These are phyloP conservation scores for Pseudoips prasinana DNA, from an alignment of 2,888 invertebrate species.

Conservation along the genomic window DNA sequence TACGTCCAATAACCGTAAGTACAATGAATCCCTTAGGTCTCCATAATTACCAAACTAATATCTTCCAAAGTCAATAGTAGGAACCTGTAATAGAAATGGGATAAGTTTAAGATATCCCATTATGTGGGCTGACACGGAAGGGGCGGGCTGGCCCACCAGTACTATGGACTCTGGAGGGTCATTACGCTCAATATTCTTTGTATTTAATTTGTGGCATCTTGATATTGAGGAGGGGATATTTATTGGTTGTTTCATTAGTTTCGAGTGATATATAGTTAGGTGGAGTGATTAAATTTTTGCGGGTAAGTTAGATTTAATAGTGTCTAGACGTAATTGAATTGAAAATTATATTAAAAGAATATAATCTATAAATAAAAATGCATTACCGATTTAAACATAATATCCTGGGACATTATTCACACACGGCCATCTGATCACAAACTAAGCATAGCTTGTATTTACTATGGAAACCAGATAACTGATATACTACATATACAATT, in stretches of 20 bases:
- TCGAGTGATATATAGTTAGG: no score
- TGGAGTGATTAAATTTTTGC: no score
- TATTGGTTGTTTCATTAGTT: constrained; percentile 9
- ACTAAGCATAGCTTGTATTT: no score
- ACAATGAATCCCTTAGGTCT: background rate
- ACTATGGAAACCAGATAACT: no score
- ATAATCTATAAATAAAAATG: no score
- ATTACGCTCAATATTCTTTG: constrained; percentile 39
- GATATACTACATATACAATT: no score
- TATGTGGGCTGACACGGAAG: constrained; percentile 50
- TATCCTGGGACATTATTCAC: no score
- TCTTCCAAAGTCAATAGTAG: constrained; percentile 11
- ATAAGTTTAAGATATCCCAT: constrained; percentile 41
- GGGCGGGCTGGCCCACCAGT: constrained; percentile 42
- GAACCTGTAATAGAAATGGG: constrained; percentile 17
- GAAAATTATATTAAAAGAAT: no score
- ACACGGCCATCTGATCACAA: no score
- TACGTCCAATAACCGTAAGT: background rate
- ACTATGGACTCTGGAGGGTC: constrained; percentile 25
- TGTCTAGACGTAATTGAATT: no score
- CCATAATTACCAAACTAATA: constrained; percentile 5
- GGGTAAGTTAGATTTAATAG: no score
- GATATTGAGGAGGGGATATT: constrained; percentile 10
- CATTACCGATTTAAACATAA: no score
- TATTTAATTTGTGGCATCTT: constrained; percentile 24